Conservation (phyloP, 2,113 vertebrate species). For the Phrynocephalus versicolor region DNA sequence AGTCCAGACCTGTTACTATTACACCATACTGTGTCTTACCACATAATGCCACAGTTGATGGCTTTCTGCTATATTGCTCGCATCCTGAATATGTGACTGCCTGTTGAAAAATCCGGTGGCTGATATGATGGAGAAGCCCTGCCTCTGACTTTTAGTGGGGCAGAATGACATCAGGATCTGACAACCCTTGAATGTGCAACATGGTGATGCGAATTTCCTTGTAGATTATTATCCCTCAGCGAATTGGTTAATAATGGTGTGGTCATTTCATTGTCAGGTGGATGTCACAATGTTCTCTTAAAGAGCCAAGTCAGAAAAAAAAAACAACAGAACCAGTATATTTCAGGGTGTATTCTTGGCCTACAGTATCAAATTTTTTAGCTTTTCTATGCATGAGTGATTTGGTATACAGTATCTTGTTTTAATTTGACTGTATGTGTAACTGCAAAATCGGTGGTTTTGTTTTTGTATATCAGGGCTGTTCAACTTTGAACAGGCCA, state of each 20-base stretch:
- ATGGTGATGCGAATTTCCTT: too few species aligned
- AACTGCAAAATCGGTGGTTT: not conserved
- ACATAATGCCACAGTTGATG: not conserved
- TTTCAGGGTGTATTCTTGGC: not conserved
- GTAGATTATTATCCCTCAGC: too few species aligned
- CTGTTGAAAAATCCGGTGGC: not conserved
- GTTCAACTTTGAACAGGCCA: not conserved
- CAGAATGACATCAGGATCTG: not conserved
- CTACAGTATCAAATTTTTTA: not conserved
- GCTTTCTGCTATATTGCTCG: not conserved
- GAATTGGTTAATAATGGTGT: not conserved
- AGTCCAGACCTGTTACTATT: too few species aligned
- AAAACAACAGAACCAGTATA: not conserved
- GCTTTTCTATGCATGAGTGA: not conserved
- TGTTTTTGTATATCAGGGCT: not conserved
- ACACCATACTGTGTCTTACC: not conserved
- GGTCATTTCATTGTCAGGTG: not conserved
- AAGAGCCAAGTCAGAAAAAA: not conserved
- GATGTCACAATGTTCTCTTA: not conserved
- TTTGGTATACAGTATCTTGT: too few species aligned
- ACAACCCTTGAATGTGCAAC: not conserved
- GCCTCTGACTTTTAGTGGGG: not conserved
- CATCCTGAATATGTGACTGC: not conserved
- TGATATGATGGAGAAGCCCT: not conserved
- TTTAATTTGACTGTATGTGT: not conserved